Conservation (phyloP, 2,113 vertebrate species). For the Sapayoa aenigma region DNA sequence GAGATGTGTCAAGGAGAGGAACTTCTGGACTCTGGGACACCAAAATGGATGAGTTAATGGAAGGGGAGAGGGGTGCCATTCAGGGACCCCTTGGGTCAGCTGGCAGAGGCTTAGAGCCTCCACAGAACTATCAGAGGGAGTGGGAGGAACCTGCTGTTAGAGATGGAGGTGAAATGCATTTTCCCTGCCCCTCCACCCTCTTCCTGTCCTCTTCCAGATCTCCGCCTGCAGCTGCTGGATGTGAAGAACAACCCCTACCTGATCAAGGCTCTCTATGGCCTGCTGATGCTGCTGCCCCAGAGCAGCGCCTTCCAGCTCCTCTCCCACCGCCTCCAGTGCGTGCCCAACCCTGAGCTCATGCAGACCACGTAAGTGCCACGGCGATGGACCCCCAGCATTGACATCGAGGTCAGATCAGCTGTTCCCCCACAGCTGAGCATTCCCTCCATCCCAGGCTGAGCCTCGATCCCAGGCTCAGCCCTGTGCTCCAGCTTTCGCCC, state of each 20-base stretch:
- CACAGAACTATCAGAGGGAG: neutral
- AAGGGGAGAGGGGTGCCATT: neutral
- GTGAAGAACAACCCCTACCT: slow-evolving; percentile 96
- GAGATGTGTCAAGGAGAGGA: neutral
- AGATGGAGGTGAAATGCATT: neutral
- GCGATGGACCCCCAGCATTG: fast-evolving
- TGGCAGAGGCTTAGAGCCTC: neutral
- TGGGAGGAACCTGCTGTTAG: neutral
- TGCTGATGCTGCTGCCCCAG: slow-evolving; percentile 97
- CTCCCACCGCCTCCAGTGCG: slow-evolving; percentile 90
- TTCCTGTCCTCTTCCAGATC: slow-evolving; percentile 68
- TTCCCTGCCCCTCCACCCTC: neutral
- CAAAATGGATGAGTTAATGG: neutral
- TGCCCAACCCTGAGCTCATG: slow-evolving; percentile 96
- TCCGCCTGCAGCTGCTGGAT: slow-evolving; percentile 92
- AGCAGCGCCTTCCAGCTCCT: slow-evolving; percentile 96
- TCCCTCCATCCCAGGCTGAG: neutral
- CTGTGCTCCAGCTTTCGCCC: neutral
- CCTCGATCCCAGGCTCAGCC: neutral
- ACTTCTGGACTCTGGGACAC: neutral
- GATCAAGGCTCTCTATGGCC: slow-evolving; percentile 94
- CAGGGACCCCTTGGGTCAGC: fast-evolving
- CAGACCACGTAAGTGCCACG: slow-evolving; percentile 74
- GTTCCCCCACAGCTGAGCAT: neutral
- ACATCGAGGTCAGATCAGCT: neutral